A percentile compares a stretch with the other conserved stretches of the same genome.
phyloP scores from a whole-genome alignment of 2,797 vertebrate genomes.

The Ptychadena robeensis region DNA sequence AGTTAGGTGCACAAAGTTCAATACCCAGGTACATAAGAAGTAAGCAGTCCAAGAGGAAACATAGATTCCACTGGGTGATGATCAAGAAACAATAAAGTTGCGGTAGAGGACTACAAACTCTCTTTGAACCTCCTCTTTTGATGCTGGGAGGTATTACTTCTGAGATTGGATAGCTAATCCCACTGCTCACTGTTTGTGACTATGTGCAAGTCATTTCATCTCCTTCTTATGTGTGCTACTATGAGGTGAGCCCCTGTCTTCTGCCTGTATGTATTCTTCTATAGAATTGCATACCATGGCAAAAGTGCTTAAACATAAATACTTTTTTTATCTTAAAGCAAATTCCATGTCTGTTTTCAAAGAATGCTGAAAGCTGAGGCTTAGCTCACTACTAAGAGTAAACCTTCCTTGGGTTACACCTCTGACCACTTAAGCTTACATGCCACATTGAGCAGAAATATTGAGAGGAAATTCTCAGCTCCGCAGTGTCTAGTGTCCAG shows the following conservation, averaged over 20 bases:
- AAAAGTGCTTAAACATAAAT: constrained; percentile 52
- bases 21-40: neutral
- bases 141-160: constrained; percentile 27
- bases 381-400: constrained; percentile 49
- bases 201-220: constrained; percentile 37
- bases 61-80: neutral
- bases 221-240: constrained; percentile 20
- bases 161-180: constrained; percentile 31
- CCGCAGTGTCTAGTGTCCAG: constrained; percentile 59
- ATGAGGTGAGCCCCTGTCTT: constrained; percentile 38
- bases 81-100: constrained; percentile 8
- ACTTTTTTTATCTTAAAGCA: constrained; percentile 40
- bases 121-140: constrained; percentile 34
- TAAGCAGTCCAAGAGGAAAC: neutral
- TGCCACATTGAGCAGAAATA: constrained; percentile 61
- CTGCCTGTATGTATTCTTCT: constrained; percentile 36
- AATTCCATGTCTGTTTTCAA: constrained; percentile 57
- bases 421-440: constrained; percentile 59
- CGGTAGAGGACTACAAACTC: constrained; percentile 7
- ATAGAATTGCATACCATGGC: constrained; percentile 47
- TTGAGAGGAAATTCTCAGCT: constrained; percentile 56
- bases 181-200: constrained; percentile 18
- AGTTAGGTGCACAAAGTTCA: neutral
- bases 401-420: constrained; percentile 60
- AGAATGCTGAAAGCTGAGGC: constrained; percentile 54